Evolutionary conservation across 2,113 vertebrate genomes (phyloP).

Genomic region (Microtus pennsylvanicus): DNA sequence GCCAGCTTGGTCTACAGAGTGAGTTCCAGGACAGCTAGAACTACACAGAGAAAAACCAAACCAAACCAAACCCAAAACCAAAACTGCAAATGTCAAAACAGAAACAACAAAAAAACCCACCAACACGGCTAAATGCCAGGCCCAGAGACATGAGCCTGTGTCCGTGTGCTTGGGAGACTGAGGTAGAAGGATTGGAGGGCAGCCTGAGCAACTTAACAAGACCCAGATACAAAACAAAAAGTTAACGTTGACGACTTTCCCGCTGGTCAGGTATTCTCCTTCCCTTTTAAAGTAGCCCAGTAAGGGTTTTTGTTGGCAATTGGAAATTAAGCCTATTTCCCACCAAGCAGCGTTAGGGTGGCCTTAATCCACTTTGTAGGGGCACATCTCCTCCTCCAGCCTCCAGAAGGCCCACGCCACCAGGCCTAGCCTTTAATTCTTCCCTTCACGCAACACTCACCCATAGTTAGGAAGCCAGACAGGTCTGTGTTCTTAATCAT

Average conservation of each 20-base stretch:
- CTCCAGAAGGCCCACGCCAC: neutral
- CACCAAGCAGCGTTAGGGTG: neutral
- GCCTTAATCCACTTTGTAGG: neutral
- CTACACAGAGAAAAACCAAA: no score
- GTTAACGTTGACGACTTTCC: no score
- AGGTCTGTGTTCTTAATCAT: no score
- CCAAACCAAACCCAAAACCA: no score
- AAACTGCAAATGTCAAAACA: no score
- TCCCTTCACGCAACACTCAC: neutral
- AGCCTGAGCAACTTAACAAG: neutral
- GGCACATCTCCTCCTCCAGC: no score
- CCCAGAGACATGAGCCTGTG: neutral
- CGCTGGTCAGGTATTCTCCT: fast-evolving
- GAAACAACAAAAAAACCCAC: no score
- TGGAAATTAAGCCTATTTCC: neutral
- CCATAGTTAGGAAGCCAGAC: neutral
- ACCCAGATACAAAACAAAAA: neutral
- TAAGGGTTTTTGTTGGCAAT: neutral
- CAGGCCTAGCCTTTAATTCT: neutral
- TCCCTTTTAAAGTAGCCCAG: neutral
- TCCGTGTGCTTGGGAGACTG: neutral
- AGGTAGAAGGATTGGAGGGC: neutral
- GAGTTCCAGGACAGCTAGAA: no score
- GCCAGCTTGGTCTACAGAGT: no score
- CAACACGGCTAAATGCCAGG: neutral